Evolutionary conservation across 2,888 invertebrate species (phyloP).

Genomic region (Odontocerum albicorne): DNA sequence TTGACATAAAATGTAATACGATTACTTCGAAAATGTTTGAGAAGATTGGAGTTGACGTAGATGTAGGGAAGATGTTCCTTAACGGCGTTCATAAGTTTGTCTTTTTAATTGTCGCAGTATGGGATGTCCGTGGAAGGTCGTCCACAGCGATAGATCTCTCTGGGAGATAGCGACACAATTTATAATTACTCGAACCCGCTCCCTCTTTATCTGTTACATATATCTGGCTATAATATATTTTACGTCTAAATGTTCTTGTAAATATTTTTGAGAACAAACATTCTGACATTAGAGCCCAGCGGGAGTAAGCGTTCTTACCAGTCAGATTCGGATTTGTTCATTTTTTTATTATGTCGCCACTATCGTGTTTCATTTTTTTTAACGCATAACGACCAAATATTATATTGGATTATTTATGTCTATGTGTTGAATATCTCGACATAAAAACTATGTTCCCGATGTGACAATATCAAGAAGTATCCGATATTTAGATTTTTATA

Average conservation of each 20-base stretch:
- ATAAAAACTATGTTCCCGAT: conserved; percentile 20
- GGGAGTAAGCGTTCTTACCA: conserved; percentile 18
- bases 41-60: background rate
- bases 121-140: conserved; percentile 27
- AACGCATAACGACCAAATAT: conserved; percentile 13
- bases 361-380: conserved; percentile 28
- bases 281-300: conserved; percentile 28
- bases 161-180: conserved; percentile 32
- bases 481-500: no score
- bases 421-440: background rate
- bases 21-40: no score
- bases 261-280: conserved; percentile 32
- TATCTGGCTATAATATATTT: conserved; percentile 34
- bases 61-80: background rate
- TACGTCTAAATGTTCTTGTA: conserved; percentile 34
- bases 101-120: conserved; percentile 34
- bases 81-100: conserved; percentile 28
- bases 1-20: no score
- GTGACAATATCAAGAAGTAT: conserved; percentile 22
- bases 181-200: conserved; percentile 33
- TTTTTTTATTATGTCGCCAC: conserved; percentile 5
- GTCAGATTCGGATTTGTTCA: background rate
- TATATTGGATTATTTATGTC: conserved; percentile 7
- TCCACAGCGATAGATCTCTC: conserved; percentile 24
- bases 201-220: conserved; percentile 34